Evolutionary conservation across 2,888 invertebrate species (phyloP), one percentile per base, ranked within the genome.

Genomic region (Tinea trinotella): DNA sequence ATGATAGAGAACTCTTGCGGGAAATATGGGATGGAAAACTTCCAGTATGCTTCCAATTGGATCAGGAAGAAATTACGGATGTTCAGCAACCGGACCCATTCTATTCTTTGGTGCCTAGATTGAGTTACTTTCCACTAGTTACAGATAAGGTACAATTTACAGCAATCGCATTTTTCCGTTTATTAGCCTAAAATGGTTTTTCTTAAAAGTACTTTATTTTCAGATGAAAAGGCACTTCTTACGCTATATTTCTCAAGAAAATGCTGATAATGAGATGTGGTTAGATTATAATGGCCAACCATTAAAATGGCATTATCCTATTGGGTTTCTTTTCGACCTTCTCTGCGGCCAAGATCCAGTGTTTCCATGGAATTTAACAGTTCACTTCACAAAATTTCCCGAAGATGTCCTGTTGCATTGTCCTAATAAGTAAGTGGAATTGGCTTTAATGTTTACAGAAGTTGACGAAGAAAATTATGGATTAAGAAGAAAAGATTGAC

Each of bases 21-120:
- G 96, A 97, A 85, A 91, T 98, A 63, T 99, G 98, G 98, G 96
- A 97, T 65, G 97, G 97, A 17, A 94, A 95, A 76, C 87, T 99
- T 52, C 98, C 99, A 0, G 91, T 98, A 55, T 96, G 96, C 78
- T 98, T 99, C 76, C 91, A 92, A 64, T 85, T 99, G 52, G 91
- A 96, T 65, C 89, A 92, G 24, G 95, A 97, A 65, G 98, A 99
- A 88, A 92, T 96, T 19, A 91, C 90, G 71, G 94, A 94, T 65
- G 88, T 96, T 46, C 95, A 95, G 68, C 93, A 94, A 62, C 97
- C 98, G 7, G 97, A 98, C 74, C 93, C 95, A 12, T 96, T 93
- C 78, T 97, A 95, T 80, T 88, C 98, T 56, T 95, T 98, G 94
- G 93, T 98, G 15, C 95, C 98, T 40, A 89, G 98, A 69, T 85